Evolutionary conservation across 2,113 vertebrate species (phyloP).

Genomic region (Anoplopoma fimbria): DNA sequence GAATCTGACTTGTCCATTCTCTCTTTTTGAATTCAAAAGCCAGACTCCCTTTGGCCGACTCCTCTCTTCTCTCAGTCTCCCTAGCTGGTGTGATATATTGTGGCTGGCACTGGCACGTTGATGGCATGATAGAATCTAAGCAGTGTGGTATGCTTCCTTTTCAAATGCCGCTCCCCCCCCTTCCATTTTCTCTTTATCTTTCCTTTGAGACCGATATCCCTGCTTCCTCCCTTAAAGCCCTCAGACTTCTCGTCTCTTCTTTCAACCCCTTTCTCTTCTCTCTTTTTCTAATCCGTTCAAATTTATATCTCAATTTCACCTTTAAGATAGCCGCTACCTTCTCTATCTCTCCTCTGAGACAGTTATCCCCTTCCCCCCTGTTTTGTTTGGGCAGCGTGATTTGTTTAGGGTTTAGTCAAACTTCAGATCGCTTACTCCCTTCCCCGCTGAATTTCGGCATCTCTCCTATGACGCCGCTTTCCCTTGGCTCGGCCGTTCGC

Average conservation of each 20-base stretch:
- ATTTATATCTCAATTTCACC: constrained; percentile 37
- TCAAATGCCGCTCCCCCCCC: constrained; percentile 19
- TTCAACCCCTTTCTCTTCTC: constrained; percentile 12
- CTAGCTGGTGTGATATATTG: constrained; percentile 39
- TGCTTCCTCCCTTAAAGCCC: constrained; percentile 25
- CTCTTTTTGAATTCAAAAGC: constrained; percentile 25
- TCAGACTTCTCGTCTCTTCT: constrained; percentile 23
- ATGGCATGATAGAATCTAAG: constrained; percentile 49
- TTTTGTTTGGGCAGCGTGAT: constrained; percentile 28
- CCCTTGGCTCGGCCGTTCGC: constrained; percentile 6
- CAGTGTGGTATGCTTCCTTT: constrained; percentile 29
- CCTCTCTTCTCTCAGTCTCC: constrained; percentile 5
- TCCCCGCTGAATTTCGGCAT: background rate
- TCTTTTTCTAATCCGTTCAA: constrained; percentile 7
- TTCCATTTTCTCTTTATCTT: constrained; percentile 52
- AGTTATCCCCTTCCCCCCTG: background rate
- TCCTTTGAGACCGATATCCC: constrained; percentile 43
- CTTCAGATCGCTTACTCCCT: constrained; percentile 1
- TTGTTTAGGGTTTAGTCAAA: constrained; percentile 54
- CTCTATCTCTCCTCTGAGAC: constrained; percentile 14
- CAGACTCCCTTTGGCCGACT: constrained; percentile 15
- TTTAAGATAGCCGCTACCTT: constrained; percentile 28
- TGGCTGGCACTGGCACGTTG: constrained; percentile 15
- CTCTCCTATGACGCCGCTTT: constrained; percentile 5
- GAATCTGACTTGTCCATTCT: constrained; percentile 32